These are phyloP conservation scores for Melanotaenia maccullochi DNA, from an alignment of 2,797 vertebrate species.

Conservation along the genomic window DNA sequence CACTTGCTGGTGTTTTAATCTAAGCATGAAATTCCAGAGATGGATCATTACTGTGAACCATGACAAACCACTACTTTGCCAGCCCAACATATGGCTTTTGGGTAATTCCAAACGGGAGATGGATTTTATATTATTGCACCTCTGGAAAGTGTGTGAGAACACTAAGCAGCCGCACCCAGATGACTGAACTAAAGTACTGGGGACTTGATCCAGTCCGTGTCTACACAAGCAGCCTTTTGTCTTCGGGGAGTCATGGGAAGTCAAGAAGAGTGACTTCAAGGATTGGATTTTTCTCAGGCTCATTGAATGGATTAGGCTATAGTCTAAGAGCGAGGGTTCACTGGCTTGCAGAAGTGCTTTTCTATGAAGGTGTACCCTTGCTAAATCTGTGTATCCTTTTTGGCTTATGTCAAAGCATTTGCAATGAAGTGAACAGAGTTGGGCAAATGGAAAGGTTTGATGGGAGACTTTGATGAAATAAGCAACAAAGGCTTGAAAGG, in stretches of 20 bases:
- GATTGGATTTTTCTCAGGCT: slow-evolving; percentile 71
- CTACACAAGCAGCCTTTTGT: slow-evolving; percentile 77
- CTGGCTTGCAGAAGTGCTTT: slow-evolving; percentile 39
- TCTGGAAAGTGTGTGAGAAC: slow-evolving; percentile 63
- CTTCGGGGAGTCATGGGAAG: slow-evolving; percentile 73
- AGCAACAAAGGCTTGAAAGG: slow-evolving; percentile 57
- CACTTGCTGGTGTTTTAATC: slow-evolving; percentile 56
- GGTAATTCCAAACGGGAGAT: slow-evolving; percentile 59
- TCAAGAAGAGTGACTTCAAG: slow-evolving; percentile 70
- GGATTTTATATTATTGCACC: slow-evolving; percentile 48
- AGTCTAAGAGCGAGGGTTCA: slow-evolving; percentile 50
- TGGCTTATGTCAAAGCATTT: slow-evolving; percentile 57
- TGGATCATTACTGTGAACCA: slow-evolving; percentile 30
- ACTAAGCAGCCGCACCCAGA: slow-evolving; percentile 50
- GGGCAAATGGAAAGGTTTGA: slow-evolving; percentile 59
- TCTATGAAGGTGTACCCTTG: slow-evolving; percentile 49
- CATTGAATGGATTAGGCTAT: slow-evolving; percentile 68
- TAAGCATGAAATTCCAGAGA: slow-evolving; percentile 25
- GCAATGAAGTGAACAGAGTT: slow-evolving; percentile 58
- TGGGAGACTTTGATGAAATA: slow-evolving; percentile 63
- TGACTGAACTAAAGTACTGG: slow-evolving; percentile 62
- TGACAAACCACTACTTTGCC: slow-evolving; percentile 37
- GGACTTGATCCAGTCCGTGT: slow-evolving; percentile 65
- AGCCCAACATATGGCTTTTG: slow-evolving; percentile 35
- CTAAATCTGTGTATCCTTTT: slow-evolving; percentile 52